Evolutionary conservation across 2,888 invertebrate genomes (phyloP).

Genomic region (Troglohyphantes excavatus): DNA sequence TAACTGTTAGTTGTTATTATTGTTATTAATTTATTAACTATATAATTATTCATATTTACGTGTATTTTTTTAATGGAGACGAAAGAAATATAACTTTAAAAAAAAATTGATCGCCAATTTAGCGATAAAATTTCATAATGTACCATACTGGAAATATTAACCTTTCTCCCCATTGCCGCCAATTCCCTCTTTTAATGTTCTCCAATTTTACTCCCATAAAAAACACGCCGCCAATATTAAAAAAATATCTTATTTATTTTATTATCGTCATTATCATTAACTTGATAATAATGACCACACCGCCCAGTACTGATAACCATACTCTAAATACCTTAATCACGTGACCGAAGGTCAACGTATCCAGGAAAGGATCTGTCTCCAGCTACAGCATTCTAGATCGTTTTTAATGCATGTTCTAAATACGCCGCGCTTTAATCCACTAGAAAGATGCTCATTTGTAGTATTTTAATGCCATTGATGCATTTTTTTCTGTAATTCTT

Average conservation of each 20-base stretch:
- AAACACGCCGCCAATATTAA: slow-evolving; percentile 37
- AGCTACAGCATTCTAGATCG: background rate
- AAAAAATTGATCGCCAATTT: no score
- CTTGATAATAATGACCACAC: slow-evolving; percentile 53
- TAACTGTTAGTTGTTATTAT: no score
- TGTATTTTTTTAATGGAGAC: no score
- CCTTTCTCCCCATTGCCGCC: background rate
- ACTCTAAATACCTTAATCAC: slow-evolving; percentile 44
- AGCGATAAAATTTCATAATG: background rate
- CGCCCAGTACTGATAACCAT: slow-evolving; percentile 30
- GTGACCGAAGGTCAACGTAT: slow-evolving; percentile 60
- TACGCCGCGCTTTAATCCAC: slow-evolving; percentile 9
- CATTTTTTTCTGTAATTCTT: no score
- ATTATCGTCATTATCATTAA: slow-evolving; percentile 43
- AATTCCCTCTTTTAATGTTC: background rate
- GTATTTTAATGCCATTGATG: slow-evolving; percentile 25
- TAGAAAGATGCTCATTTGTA: slow-evolving; percentile 28
- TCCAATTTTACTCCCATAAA: slow-evolving; percentile 17
- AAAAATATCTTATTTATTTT: slow-evolving; percentile 48
- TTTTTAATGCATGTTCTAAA: background rate
- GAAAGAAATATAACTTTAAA: no score
- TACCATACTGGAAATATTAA: background rate
- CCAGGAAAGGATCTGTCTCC: slow-evolving; percentile 58
- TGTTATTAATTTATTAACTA: no score
- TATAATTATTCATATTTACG: no score